A percentile compares a stretch with the other conserved stretches of the same genome.
phyloP scores from a whole-genome alignment of 2,797 vertebrate genomes.

The Apodemus agrarius region DNA sequence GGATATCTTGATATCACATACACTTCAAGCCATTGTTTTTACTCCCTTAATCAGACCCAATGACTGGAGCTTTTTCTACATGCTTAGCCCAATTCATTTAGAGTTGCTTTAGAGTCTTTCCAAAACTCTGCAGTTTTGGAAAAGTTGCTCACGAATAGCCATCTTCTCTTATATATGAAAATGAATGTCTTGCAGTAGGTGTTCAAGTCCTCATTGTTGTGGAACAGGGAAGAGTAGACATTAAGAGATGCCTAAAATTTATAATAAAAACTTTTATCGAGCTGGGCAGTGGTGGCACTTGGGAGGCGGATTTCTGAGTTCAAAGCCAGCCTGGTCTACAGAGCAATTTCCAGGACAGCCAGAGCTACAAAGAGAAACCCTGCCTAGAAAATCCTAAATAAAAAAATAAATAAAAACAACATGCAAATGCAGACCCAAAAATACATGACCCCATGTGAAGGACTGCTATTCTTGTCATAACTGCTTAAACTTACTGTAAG shows the following conservation, averaged over 20 bases:
- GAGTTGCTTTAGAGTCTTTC: not conserved
- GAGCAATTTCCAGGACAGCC: no score
- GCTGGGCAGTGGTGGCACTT: no score
- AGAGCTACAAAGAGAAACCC: no score
- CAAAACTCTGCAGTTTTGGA: not conserved
- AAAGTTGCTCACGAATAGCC: not conserved
- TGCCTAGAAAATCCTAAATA: not conserved
- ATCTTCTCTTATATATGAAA: not conserved
- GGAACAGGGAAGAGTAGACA: not conserved
- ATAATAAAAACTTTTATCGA: not conserved
- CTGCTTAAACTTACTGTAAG: not conserved
- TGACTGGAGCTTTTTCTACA: not conserved
- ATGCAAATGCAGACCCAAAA: not conserved
- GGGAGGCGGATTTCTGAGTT: no score
- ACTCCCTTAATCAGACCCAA: not conserved
- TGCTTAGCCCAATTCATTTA: not conserved
- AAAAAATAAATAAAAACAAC: not conserved
- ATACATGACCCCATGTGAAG: no score
- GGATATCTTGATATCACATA: not conserved
- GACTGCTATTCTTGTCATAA: not conserved
- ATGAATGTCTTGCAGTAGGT: not conserved
- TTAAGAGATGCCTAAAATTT: not conserved
- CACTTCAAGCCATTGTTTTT: not conserved
- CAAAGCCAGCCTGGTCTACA: no score
- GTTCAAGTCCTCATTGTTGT: accelerated